These are phyloP conservation scores for Daubentonia madagascariensis DNA, from an alignment of 2,113 vertebrate genomes.

Conservation along the genomic window DNA sequence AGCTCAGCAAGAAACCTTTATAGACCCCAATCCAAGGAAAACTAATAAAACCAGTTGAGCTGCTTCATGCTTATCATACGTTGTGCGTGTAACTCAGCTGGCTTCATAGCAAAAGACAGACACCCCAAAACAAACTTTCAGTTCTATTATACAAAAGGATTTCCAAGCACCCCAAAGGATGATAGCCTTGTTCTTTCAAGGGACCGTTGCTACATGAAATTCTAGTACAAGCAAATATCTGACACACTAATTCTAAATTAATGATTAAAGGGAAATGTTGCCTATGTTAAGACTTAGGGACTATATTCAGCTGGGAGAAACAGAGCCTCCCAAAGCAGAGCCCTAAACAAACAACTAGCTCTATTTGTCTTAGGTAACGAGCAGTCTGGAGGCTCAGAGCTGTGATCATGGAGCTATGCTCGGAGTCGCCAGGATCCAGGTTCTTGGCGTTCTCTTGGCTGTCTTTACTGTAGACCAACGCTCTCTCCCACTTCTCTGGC, in stretches of 20 bases:
- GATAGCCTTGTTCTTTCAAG: background rate
- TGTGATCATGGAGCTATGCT: background rate
- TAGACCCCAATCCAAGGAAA: slow-evolving; percentile 64
- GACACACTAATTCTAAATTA: background rate
- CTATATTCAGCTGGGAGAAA: background rate
- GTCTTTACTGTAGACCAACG: background rate
- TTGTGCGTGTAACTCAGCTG: background rate
- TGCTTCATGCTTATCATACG: slow-evolving; percentile 49
- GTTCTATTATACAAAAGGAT: background rate
- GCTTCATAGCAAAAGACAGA: slow-evolving; percentile 8
- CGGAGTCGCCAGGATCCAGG: too few species aligned
- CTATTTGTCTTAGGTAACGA: background rate
- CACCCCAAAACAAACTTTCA: background rate
- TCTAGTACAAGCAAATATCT: background rate
- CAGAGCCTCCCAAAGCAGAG: background rate
- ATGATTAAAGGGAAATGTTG: background rate
- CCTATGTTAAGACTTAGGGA: background rate
- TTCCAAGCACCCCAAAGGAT: background rate
- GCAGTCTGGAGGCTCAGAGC: background rate
- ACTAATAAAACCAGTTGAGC: slow-evolving; percentile 57
- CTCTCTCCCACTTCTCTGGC: background rate
- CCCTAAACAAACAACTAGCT: background rate
- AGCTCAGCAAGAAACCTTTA: slow-evolving; percentile 64
- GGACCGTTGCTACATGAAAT: background rate
- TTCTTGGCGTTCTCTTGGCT: background rate